These are phyloP conservation scores for Propithecus deckenii DNA, from an alignment of 2,797 vertebrate genomes.

Conservation along the genomic window DNA sequence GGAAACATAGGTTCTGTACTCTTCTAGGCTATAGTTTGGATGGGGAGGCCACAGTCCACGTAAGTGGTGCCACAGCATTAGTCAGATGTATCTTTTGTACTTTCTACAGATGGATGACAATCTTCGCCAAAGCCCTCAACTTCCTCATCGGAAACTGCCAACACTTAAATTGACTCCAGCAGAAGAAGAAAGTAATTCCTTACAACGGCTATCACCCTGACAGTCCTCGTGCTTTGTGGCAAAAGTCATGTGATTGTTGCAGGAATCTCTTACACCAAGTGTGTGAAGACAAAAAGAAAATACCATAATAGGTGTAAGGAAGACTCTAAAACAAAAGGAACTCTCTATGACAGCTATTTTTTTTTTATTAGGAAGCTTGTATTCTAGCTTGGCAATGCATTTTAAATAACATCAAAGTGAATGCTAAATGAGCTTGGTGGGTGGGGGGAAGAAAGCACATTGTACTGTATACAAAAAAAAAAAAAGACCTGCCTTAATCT, in stretches of 20 bases:
- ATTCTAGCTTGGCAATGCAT: conserved; percentile 67
- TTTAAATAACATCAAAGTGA: conserved; percentile 65
- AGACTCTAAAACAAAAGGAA: conserved; percentile 56
- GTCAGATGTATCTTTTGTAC: conserved; percentile 79
- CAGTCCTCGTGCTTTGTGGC: background rate
- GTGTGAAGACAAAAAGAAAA: conserved; percentile 59
- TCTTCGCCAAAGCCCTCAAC: conserved; percentile 97
- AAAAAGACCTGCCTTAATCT: conserved; percentile 50
- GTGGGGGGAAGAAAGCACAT: background rate
- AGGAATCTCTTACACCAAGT: conserved; percentile 52
- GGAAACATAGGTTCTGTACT: background rate
- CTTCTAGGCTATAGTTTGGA: background rate
- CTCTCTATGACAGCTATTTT: conserved; percentile 40
- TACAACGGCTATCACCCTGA: conserved; percentile 85
- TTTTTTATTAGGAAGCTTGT: conserved; percentile 61
- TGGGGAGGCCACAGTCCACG: background rate
- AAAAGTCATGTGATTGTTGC: conserved; percentile 33
- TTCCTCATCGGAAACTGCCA: conserved; percentile 91
- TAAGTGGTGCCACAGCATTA: background rate
- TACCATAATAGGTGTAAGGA: conserved; percentile 36
- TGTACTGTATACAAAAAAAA: conserved; percentile 47
- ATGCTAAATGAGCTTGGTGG: conserved; percentile 37
- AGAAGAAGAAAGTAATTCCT: conserved; percentile 85
- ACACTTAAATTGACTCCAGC: conserved; percentile 88
- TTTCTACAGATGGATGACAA: conserved; percentile 96